A percentile compares a stretch with the other conserved stretches of the same genome.
Conservation (phyloP, 2,888 invertebrate species). For the Microctonus brassicae region DNA sequence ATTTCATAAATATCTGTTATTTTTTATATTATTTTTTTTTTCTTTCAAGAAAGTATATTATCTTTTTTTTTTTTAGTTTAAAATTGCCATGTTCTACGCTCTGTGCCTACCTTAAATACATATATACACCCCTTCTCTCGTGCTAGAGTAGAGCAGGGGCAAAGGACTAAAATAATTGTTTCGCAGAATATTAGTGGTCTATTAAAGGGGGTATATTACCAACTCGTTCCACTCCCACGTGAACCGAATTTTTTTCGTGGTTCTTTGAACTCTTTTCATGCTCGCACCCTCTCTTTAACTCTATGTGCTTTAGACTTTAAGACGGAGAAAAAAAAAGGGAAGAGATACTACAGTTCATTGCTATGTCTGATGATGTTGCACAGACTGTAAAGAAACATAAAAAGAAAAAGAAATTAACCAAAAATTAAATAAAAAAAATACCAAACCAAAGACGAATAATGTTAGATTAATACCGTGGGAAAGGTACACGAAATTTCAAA, state of each 20-base stretch:
- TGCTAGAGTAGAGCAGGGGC: background rate
- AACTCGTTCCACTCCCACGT: conserved; percentile 10
- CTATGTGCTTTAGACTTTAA: no score
- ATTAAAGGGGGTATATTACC: background rate
- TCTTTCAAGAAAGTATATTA: background rate
- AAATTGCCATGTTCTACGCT: background rate
- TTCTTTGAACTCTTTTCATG: background rate
- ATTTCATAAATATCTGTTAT: background rate
- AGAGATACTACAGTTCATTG: no score
- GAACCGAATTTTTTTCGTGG: background rate
- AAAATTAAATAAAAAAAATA: no score
- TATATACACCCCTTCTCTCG: background rate
- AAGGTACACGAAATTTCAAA: conserved; percentile 42
- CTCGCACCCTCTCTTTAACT: background rate
- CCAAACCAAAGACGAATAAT: background rate
- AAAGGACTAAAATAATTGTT: conserved; percentile 3
- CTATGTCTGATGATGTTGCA: background rate
- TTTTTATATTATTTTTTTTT: background rate
- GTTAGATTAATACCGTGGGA: conserved; percentile 48
- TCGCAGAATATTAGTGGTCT: conserved; percentile 8
- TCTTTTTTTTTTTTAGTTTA: background rate
- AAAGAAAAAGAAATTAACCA: no score
- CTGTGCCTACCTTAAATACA: background rate
- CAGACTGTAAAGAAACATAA: background rate
- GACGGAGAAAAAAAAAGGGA: no score